Evolutionary conservation across 2,113 vertebrate genomes (phyloP), one percentile per base, ranked within the genome.

Genomic region (Rissa tridactyla): DNA sequence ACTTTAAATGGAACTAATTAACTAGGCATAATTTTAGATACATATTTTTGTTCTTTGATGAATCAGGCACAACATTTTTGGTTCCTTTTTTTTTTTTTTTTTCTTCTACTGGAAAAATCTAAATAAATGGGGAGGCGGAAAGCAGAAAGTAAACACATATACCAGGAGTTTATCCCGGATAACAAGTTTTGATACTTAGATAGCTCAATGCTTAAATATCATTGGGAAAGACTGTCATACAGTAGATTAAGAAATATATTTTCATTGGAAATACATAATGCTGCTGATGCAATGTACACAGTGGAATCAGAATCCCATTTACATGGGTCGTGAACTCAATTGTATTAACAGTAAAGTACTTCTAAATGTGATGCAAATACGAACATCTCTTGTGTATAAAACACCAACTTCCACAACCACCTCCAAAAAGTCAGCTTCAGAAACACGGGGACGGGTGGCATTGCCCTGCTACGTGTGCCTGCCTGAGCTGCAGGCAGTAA

Each of bases 1-100:
- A 55, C 69, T 92, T 94, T 68, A 96, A 96, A 88, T 93, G 26
- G 69, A 86, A 60, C 69, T 91, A 86, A 92, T 93, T 86, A 86
- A 71, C 44, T 36, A 16, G 49, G 69, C 72, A 73, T 69, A 84
- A 92, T 89, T 94, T 92, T 94, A 94, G 81, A 86, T n/a, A 91
- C 10, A 16, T 85, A 82, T 88, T 94, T 82, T 52, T 86, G 57
- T 65, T 82, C 65, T 84, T 89, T 76, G 69, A 84, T 85, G 49
- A 87, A 84, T 85, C 77, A 92, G 54, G 15, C 52, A 52, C 42
- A 88, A 81, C 25, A 76, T 42, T 91, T 86, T 81, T 46, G 6
- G 26, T 57, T 72, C 58, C 58, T 17, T 42, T 58, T 8, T 16
- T 51, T 29, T 21, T 30, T 21, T 7, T 20, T 25, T 61, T 15